These are phyloP conservation scores for Halcyon smyrnensis DNA, from an alignment of 2,797 vertebrate species.

Conservation along the genomic window DNA sequence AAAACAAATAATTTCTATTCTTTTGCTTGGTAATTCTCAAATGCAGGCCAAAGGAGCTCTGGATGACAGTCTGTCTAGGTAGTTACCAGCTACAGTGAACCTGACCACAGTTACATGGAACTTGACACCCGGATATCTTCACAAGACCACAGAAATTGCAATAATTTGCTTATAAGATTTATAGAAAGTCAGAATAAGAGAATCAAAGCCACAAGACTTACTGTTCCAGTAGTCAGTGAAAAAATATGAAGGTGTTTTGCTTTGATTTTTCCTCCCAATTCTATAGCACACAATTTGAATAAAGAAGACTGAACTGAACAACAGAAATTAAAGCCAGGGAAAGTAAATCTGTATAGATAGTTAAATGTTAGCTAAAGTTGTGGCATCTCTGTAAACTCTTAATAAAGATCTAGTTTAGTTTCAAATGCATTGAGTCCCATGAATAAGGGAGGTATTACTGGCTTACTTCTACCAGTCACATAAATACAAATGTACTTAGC, in stretches of 20 bases:
- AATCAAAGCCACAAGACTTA: neutral
- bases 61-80: neutral
- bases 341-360: neutral
- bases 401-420: neutral
- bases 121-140: neutral
- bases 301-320: neutral
- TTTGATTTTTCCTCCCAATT: neutral
- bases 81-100: accelerated
- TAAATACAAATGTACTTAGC: neutral
- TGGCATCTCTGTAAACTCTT: neutral
- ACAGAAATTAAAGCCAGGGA: neutral
- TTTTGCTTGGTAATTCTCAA: neutral
- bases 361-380: neutral
- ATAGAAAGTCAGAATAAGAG: neutral
- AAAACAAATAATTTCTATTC: too few relatives aligned
- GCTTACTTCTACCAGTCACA: neutral
- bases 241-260: neutral
- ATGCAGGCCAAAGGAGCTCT: neutral
- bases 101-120: accelerated
- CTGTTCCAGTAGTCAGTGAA: neutral
- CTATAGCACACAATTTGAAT: neutral
- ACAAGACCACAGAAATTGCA: neutral
- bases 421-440: neutral
- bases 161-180: neutral
- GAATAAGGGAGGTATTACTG: neutral